phyloP scores from a whole-genome alignment of 2,113 vertebrate genomes.

The Calidris pugnax region DNA sequence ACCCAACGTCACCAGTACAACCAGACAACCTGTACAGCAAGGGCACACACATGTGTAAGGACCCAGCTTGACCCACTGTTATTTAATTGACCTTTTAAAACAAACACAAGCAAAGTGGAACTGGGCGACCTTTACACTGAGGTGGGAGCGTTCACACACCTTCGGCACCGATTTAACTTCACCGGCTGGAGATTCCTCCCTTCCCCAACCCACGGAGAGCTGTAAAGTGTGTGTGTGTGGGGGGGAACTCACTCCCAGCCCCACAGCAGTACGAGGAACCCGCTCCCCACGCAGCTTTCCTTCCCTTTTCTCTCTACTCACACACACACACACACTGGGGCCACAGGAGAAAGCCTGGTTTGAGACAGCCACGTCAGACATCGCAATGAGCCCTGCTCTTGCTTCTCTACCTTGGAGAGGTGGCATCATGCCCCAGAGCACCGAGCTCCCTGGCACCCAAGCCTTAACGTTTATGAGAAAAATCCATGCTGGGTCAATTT shows the following conservation, averaged over 20 bases:
- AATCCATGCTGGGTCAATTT: background rate
- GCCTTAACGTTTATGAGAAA: background rate
- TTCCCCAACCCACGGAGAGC: accelerated
- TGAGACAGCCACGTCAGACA: accelerated
- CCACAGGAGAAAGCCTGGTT: accelerated
- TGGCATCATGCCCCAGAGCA: background rate
- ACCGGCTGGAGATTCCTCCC: background rate
- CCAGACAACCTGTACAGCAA: background rate
- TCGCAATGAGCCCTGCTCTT: accelerated
- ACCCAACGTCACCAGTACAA: background rate
- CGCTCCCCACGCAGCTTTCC: accelerated
- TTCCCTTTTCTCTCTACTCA: background rate
- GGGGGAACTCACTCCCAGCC: background rate
- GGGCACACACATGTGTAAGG: background rate
- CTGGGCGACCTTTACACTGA: background rate
- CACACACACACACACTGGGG: too few relatives aligned
- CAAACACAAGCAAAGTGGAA: background rate
- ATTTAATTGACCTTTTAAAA: background rate
- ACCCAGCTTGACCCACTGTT: background rate
- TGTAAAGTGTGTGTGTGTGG: too few relatives aligned
- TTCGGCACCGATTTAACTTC: background rate
- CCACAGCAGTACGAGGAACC: background rate
- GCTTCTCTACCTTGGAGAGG: background rate
- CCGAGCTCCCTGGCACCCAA: background rate
- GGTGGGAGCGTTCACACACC: background rate